Base-by-base conservation (phyloP, 2,888 invertebrate genomes). In the Caenorhabditis sp. region DNA sequence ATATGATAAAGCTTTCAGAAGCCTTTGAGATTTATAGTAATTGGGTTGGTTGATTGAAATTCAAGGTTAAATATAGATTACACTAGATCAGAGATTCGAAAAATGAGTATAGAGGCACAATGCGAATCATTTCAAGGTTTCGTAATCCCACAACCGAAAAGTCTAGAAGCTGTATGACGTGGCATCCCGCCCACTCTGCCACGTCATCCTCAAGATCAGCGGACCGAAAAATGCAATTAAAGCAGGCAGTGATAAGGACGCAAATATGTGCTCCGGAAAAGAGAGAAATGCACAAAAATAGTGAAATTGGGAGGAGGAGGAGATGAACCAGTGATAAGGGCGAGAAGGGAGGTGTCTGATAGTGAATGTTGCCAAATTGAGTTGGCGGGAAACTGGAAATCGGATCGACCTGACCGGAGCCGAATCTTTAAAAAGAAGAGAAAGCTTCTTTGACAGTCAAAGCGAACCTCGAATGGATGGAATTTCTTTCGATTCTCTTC, bases 201-300 rank as follows among this genome's bases (percentile, higher is more conserved):
- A 22, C 20, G 43, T 22, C 43, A 43, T 20, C 37, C 9, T 17
- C 37, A n/a, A 45, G 52, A 20, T n/a, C 37, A 30, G 22, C n/a
- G n/a, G 56, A 39, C 46, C 27, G 56, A 45, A 62, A 48, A 56
- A 66, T 50, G 66, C 66, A 56, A 66, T 66, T 66, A 56, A 66
- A 39, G 20, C 55, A 35, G 22, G 6, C 24, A 46, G 48, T 41
- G 63, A 53, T 43, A 62, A 41, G 30, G 50, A 17, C 15, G 30
- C 32, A 37, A 39, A 26, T 6, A 24, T 53, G 39, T 48, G 50
- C 56, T 66, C 56, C 66, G 56, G 46, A 41, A 66, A 65, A 55
- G n/a, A 61, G 22, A 37, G 63, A 55, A 45, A 65, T 55, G 41
- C 62, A 52, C 45, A 32, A 65, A 55, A 65, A 65, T 65, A 55